Evolutionary conservation across 2,113 vertebrate species (phyloP), one percentile per base, ranked within the genome.

Genomic region (Eleginops maclovinus): DNA sequence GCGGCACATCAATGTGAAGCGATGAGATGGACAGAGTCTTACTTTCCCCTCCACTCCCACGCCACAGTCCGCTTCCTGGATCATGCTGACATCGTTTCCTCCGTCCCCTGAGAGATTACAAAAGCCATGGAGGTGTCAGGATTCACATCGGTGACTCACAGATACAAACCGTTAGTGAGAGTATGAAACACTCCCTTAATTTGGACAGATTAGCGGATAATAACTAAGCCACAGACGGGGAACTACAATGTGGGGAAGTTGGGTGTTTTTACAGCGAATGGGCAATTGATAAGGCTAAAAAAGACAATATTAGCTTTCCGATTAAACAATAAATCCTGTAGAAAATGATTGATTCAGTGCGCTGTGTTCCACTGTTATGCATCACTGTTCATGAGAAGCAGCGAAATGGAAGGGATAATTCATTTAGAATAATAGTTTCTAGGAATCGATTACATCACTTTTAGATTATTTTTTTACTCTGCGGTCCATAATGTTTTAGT

Each of bases 1-100:
- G 31, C 22, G 43, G 64, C 55, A 67, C 50, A 51, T 54, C 69
- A 75, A 15, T 54, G 82, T 40, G 78, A 80, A 63, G 71, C 40
- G 87, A 17, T 8, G 50, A 61, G 16, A 24, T 2, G 31, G 21
- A 31, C 81, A 89, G 87, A 17, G 24, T 0, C 10, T 94, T 94
- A 99, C 98, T 96, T 99, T 99, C 82, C 98, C 98, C 85, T 99
- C 98, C 19, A 99, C 97, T 26, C 98, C 98, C 31, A 99, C 97
- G 1, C 98, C 98, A 62, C 98, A 99, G 93, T 99, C 97, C 15
- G 98, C 98, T 12, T 97, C 97, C 87, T 99, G 98, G 92, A 99
- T 99, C 98, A 99, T 99, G 91, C 97, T 99, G 80, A 99, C 98
- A 43, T 99, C 98, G 22, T 99, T 99, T 67, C 98, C 98, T 70